Base-by-base conservation (phyloP, 2,113 vertebrate genomes). In the Toxotes jaculatrix region DNA sequence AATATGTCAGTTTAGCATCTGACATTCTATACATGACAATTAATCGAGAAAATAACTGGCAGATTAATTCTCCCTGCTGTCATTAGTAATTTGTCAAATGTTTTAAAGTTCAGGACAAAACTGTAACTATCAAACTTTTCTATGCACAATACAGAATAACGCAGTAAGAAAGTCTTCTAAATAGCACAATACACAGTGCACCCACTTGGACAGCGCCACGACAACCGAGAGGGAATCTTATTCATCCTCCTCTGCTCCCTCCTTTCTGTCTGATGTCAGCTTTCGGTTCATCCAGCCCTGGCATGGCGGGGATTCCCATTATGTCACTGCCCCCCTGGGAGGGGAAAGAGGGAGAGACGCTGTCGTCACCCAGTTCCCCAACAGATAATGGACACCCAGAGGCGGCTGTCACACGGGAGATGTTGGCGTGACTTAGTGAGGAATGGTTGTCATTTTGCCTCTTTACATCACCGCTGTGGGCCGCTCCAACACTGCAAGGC, bases 221-320 rank as follows among this genome's bases (percentile, higher is more conserved):
- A 55, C 55, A 49, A 59, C 49, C 1, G 6, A 63, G 32, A 34
- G 3, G 27, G 73, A 72, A 23, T 72, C 43, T 60, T 10, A 21
- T 72, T 69, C 64, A 42, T 78, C 45, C 47, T 66, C 64, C 69
- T 67, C 45, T 45, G 13, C 32, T 72, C 69, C 66, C 49, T 80
- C 69, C 34, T 64, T 45, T 3, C 64, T 27, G 27, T 42, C 59
- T 87, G 88, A 88, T 82, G 83, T 91, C 84, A 91, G 77, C 64
- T 34, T 31, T 53, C 83, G 65, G 61, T 49, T 65, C 71, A 8
- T 70, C 63, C 71, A 73, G 40, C 43, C 32, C 38, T 75, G 55
- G 51, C 67, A 62, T 66, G 38, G 42, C 6, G 73, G 87, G 86
- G 83, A 92, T 87, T 92, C 89, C 89, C 38, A 84, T 90, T 88